Conservation (phyloP, 2,797 vertebrate species). For the Arnoldichthys spilopterus region DNA sequence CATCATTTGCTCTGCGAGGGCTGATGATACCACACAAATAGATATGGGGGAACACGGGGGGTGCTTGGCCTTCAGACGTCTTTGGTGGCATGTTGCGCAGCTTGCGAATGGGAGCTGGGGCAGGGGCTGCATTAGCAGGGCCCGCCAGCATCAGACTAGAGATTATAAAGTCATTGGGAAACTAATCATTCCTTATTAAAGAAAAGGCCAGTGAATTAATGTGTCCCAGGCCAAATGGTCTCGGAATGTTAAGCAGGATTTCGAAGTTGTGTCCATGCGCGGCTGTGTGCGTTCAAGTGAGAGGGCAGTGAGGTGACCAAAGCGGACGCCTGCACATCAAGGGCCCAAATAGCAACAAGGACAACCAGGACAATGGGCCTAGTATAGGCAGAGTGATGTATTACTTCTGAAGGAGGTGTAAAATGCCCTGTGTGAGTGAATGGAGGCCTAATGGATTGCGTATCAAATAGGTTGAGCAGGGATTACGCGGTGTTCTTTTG, state of each 20-base stretch:
- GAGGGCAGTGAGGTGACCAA: slow-evolving; percentile 1
- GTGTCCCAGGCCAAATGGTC: slow-evolving; percentile 36
- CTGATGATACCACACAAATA: slow-evolving; percentile 28
- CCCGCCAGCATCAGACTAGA: slow-evolving; percentile 14
- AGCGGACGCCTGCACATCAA: neutral
- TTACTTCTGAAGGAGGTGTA: slow-evolving; percentile 19
- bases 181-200: slow-evolving; percentile 62
- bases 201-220: slow-evolving; percentile 58
- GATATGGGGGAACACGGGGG: neutral
- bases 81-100: slow-evolving; percentile 22
- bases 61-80: slow-evolving; percentile 32
- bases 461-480: neutral
- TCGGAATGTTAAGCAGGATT: slow-evolving; percentile 46
- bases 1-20: neutral
- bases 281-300: neutral
- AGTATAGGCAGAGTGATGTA: neutral
- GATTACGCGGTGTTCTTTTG: neutral
- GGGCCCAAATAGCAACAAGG: slow-evolving; percentile 2
- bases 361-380: neutral
- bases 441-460: neutral
- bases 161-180: slow-evolving; percentile 60
- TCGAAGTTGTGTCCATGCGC: neutral
- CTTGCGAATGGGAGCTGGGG: neutral
- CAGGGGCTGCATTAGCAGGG: slow-evolving; percentile 32
- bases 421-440: slow-evolving; percentile 9